Percentiles rank a stretch among this genome's conserved stretches.
phyloP scores from a whole-genome alignment of 2,113 vertebrate genomes.

The Esox niger region DNA sequence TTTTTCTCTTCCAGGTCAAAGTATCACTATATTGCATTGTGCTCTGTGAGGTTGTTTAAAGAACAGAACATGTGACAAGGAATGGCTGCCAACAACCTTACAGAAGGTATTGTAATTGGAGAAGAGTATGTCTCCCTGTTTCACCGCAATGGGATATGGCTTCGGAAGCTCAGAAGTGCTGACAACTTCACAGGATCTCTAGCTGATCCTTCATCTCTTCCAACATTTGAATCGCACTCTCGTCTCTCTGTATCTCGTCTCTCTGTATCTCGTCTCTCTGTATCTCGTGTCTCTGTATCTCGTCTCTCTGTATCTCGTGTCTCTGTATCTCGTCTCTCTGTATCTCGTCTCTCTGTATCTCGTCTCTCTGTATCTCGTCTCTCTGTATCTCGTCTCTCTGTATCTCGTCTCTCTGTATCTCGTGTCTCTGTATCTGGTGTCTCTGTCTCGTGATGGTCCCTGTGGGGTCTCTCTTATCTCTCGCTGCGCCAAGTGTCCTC shows the following conservation, averaged over 20 bases:
- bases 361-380: too few relatives aligned
- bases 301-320: too few relatives aligned
- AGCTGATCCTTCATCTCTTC: slow-evolving; percentile 26
- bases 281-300: too few relatives aligned
- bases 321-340: too few relatives aligned
- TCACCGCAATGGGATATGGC: slow-evolving; percentile 30
- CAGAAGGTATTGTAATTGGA: not conserved
- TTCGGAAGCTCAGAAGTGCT: slow-evolving; percentile 17
- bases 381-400: too few relatives aligned
- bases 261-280: too few relatives aligned
- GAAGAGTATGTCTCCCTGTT: slow-evolving; percentile 26
- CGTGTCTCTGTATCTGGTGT: too few relatives aligned
- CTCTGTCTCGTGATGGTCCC: too few relatives aligned
- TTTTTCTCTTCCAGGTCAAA: not conserved
- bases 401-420: too few relatives aligned
- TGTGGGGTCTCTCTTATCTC: too few relatives aligned
- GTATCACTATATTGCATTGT: not conserved
- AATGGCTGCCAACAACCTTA: not conserved
- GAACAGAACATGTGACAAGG: not conserved
- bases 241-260: too few relatives aligned
- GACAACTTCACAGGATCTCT: slow-evolving; percentile 25
- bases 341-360: too few relatives aligned
- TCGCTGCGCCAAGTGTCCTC: not conserved
- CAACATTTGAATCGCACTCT: slow-evolving; percentile 30
- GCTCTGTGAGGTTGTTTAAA: not conserved